Conservation (phyloP, 2,113 vertebrate species). For the Sphyrna mokarran region DNA sequence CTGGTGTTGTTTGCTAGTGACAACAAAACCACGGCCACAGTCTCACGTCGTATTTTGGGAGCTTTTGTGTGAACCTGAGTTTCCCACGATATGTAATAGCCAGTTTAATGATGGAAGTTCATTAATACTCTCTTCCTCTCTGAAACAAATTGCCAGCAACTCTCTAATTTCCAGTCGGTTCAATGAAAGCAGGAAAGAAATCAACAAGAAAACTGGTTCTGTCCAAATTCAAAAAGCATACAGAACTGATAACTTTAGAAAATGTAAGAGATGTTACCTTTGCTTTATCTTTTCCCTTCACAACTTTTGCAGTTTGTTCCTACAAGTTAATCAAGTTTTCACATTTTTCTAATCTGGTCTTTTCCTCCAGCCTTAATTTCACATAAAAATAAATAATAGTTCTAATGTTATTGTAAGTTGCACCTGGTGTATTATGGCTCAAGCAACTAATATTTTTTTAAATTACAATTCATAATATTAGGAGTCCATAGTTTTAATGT, state of each 20-base stretch:
- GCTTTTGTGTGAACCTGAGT: not conserved
- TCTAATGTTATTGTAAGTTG: not conserved
- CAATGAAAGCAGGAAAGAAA: not conserved
- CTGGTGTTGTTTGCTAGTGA: not conserved
- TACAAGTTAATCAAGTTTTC: not conserved
- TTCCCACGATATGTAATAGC: not conserved
- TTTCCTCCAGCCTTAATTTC: not conserved
- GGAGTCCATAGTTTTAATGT: not conserved
- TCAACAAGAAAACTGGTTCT: not conserved
- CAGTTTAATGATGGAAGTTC: too few relatives aligned
- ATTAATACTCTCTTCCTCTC: not conserved
- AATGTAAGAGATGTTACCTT: not conserved
- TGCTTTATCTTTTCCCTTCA: not conserved
- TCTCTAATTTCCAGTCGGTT: not conserved
- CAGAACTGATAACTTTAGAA: not conserved
- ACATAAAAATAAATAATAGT: not conserved
- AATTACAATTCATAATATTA: not conserved
- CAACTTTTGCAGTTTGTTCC: not conserved
- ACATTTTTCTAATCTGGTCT: not conserved
- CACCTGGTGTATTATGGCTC: not conserved
- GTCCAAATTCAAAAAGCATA: not conserved
- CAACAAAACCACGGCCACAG: not conserved
- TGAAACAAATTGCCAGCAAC: not conserved
- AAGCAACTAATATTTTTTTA: not conserved
- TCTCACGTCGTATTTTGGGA: not conserved